These are phyloP conservation scores for Spisula subtruncata DNA, from an alignment of 2,888 invertebrate genomes.

Conservation along the genomic window DNA sequence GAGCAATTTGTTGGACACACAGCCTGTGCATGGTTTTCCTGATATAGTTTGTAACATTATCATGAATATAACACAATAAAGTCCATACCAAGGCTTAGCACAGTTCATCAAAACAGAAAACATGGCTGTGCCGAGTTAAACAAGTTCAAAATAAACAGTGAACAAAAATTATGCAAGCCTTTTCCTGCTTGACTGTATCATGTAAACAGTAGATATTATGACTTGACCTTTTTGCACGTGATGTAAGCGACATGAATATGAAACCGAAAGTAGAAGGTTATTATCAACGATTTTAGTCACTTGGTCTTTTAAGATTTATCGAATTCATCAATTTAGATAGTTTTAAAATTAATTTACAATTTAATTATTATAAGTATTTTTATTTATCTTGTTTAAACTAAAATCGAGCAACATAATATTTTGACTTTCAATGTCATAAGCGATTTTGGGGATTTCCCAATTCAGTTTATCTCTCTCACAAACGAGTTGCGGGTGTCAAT, in stretches of 20 bases:
- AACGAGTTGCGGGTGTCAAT: too few relatives aligned
- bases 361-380: too few relatives aligned
- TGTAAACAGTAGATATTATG: not conserved
- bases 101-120: not conserved
- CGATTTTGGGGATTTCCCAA: too few relatives aligned
- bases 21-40: not conserved
- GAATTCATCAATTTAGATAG: too few relatives aligned
- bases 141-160: too few relatives aligned
- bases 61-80: not conserved
- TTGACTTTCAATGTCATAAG: too few relatives aligned
- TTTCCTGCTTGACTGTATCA: not conserved
- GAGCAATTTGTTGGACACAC: conserved; percentile 83
- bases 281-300: too few relatives aligned
- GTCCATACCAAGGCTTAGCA: not conserved
- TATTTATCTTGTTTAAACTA: too few relatives aligned
- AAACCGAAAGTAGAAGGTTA: not conserved
- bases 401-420: too few relatives aligned
- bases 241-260: not conserved
- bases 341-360: too few relatives aligned
- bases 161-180: not conserved
- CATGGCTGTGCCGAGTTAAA: not conserved
- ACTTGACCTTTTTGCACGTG: not conserved
- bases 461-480: too few relatives aligned
- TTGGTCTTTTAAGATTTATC: too few relatives aligned
- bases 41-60: not conserved